phyloP scores from a whole-genome alignment of 2,888 invertebrate species.

The Aricia artaxerxes region DNA sequence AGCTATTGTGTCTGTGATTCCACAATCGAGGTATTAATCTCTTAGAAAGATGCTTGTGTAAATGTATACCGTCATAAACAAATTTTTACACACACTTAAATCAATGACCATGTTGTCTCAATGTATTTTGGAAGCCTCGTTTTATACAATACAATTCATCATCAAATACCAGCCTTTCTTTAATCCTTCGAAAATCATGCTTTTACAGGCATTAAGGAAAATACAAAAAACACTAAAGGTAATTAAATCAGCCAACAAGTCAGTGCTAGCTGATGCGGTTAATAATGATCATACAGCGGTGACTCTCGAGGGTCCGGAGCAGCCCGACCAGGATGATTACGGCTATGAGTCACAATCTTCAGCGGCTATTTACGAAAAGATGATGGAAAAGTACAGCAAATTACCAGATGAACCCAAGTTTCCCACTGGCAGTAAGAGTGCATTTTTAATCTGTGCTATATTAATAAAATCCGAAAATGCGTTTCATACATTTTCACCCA shows the following conservation, averaged over 20 bases:
- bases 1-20: too few relatives aligned
- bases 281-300: conserved; percentile 88
- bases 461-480: not conserved
- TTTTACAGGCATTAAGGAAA: conserved; percentile 80
- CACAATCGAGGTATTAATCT: too few relatives aligned
- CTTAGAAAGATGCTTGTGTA: too few relatives aligned
- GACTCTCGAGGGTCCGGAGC: conserved; percentile 86
- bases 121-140: too few relatives aligned
- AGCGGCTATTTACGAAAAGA: conserved; percentile 89
- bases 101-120: too few relatives aligned
- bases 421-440: conserved; percentile 67
- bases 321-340: conserved; percentile 95
- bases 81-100: too few relatives aligned
- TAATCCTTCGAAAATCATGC: not conserved
- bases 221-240: conserved; percentile 91
- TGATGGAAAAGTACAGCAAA: conserved; percentile 90
- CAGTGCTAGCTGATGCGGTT: conserved; percentile 90
- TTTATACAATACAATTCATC: too few relatives aligned
- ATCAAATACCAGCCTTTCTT: not conserved
- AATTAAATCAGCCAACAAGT: conserved; percentile 93
- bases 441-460: not conserved
- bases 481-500: not conserved
- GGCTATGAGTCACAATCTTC: conserved; percentile 93
- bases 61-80: too few relatives aligned
- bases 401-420: conserved; percentile 87